Evolutionary conservation across 2,113 vertebrate species (phyloP), one percentile per base, ranked within the genome.

Genomic region (Sylvilagus bachmani): DNA sequence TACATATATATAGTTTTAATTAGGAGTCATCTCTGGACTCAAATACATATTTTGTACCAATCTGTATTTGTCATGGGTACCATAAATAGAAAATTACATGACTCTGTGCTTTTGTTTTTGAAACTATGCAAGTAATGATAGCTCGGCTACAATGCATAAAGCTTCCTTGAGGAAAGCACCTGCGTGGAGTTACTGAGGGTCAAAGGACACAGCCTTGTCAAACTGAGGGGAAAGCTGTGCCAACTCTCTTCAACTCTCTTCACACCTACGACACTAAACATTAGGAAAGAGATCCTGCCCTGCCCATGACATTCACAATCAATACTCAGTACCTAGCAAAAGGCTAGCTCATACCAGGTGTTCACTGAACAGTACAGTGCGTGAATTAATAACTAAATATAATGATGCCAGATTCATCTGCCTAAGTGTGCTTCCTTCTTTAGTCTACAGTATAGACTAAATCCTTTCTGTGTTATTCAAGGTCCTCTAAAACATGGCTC

Each of bases 21-120:
- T 91, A 85, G 80, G 62, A 89, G n/a, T 89, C 33, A 82, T 79
- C 64, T 74, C 67, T 89, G 73, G 55, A 87, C 29, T 84, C 71
- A 83, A 93, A 83, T 67, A 77, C 13, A 0, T 51, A 90, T 69
- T 86, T 91, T 64, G 79, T 55, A 89, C 29, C 91, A 53, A 71
- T 19, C 81, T 44, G 84, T n/a, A 22, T 82, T 86, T 53, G 4
- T 21, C 38, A 83, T 38, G 29, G 66, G 19, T 44, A 77, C 14
- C 31, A 7, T 33, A 67, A 84, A 86, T 19, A 69, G 69, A 73
- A 90, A 75, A 77, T 51, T 38, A 58, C 25, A 67, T 36, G 62
- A 66, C 33, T 31, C 51, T 29, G 22, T 64, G 53, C 36, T 91
- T 38, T n/a, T 36, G 67, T 81, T 90, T 93, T 80, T 16, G 3